Evolutionary conservation across 2,113 vertebrate genomes (phyloP).

Genomic region (Xiphophorus maculatus): DNA sequence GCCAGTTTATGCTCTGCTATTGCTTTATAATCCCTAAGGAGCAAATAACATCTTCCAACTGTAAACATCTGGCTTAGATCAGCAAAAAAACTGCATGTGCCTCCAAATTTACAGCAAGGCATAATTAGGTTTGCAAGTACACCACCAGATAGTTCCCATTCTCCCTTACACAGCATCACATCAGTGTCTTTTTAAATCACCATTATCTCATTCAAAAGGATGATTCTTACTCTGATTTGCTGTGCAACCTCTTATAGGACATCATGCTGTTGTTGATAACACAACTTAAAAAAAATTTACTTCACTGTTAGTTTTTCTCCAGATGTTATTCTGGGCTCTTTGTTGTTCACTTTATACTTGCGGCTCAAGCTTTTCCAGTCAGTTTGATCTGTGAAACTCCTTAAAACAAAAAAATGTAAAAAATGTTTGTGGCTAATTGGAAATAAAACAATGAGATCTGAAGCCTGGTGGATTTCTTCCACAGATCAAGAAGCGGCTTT

Average conservation of each 20-base stretch:
- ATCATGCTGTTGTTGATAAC: conserved; percentile 8
- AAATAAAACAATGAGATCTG: conserved; percentile 6
- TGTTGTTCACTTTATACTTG: conserved; percentile 15
- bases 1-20: conserved; percentile 30
- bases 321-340: conserved; percentile 11
- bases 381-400: conserved; percentile 40
- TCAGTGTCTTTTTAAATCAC: conserved; percentile 36
- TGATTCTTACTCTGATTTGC: conserved; percentile 80
- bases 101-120: conserved; percentile 30
- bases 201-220: conserved; percentile 38
- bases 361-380: conserved; percentile 41
- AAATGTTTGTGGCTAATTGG: conserved; percentile 23
- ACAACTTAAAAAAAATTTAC: conserved; percentile 3
- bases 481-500: conserved; percentile 38
- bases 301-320: conserved; percentile 21
- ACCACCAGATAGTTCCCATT: conserved; percentile 7
- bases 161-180: conserved; percentile 7
- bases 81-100: conserved; percentile 46
- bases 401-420: conserved; percentile 24
- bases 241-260: conserved; percentile 62
- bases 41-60: conserved; percentile 29
- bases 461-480: conserved; percentile 8
- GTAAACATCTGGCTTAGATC: conserved; percentile 39
- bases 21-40: conserved; percentile 28
- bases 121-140: conserved; percentile 20